phyloP scores from a whole-genome alignment of 2,113 vertebrate genomes.

The Globicephala melas region DNA sequence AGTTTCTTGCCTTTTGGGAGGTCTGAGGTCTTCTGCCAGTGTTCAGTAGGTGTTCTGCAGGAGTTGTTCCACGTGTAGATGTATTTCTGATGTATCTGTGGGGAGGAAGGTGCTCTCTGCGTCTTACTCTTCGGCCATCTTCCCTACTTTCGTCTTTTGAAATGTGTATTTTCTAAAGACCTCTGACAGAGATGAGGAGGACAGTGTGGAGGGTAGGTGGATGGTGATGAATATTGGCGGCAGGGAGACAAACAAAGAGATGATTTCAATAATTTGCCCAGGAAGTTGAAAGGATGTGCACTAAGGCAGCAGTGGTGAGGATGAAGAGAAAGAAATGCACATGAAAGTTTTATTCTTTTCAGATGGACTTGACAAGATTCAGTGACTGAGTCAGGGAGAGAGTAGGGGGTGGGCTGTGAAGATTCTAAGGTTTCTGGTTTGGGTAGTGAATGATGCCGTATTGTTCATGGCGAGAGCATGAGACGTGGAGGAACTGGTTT shows the following conservation, averaged over 20 bases:
- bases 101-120: too few species aligned
- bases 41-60: too few species aligned
- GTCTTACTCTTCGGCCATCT: too few species aligned
- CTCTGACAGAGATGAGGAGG: not conserved
- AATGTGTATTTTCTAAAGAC: not conserved
- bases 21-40: too few species aligned
- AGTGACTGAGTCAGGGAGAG: not conserved
- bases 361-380: not conserved
- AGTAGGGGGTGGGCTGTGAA: rapidly evolving
- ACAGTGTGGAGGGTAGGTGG: too few species aligned
- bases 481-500: not conserved
- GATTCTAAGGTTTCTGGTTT: not conserved
- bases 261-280: not conserved
- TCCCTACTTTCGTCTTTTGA: not conserved
- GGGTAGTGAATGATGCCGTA: not conserved
- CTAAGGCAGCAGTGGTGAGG: not conserved
- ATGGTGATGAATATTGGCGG: not conserved
- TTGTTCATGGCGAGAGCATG: not conserved
- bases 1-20: too few species aligned
- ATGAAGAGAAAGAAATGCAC: not conserved
- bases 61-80: too few species aligned
- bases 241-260: not conserved
- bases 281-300: not conserved
- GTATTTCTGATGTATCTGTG: too few species aligned
- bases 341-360: not conserved